Base-by-base conservation (phyloP, 2,113 vertebrate species). In the Montifringilla adamsi region DNA sequence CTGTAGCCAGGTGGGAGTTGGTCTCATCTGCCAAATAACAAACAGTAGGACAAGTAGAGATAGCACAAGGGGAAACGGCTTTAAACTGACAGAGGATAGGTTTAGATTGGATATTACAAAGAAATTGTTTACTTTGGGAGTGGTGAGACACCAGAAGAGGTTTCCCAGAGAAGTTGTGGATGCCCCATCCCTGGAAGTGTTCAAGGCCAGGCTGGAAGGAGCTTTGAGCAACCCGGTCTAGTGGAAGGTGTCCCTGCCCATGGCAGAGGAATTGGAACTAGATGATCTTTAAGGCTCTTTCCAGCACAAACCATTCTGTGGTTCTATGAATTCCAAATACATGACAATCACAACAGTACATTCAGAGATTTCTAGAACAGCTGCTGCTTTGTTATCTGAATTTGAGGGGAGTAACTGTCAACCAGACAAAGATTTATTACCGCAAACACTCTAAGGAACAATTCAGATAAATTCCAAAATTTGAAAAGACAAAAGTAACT, bases 391-490 rank as follows among this genome's bases (percentile, higher is more conserved):
- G 50, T 33, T 39, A 20, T 16, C 44, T 77, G 53, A 68, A 70
- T 76, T 92, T 58, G 75, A 85, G n/a, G 63, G 20, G 11, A 6
- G 2, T 47, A 89, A n/a, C 30, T 49, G n/a, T 37, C 46, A 83
- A 85, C 37, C 27, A 53, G 28, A 23, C 55, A 79, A 62, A 13
- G 26, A 69, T 62, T 66, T 92, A 83, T 62, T 64, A 27, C 43
- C 52, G 66, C 28, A 79, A 79, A 62, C 37, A 47, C 12, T 47
- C 31, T 20, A 76, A 69, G 70, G 37, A 87, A 73, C 62, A 56
- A 76, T 85, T 56, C 58, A 85, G 37, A 69, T 70, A 83, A 90
- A 88, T 83, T 66, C 50, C 4, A 76, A 73, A 84, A 84, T 58
- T 24, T 80, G 23, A 12, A 46, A 69, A 90, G 59, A 68, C 41